These are phyloP conservation scores for Heterotis niloticus DNA, from an alignment of 2,113 vertebrate genomes.

Conservation along the genomic window DNA sequence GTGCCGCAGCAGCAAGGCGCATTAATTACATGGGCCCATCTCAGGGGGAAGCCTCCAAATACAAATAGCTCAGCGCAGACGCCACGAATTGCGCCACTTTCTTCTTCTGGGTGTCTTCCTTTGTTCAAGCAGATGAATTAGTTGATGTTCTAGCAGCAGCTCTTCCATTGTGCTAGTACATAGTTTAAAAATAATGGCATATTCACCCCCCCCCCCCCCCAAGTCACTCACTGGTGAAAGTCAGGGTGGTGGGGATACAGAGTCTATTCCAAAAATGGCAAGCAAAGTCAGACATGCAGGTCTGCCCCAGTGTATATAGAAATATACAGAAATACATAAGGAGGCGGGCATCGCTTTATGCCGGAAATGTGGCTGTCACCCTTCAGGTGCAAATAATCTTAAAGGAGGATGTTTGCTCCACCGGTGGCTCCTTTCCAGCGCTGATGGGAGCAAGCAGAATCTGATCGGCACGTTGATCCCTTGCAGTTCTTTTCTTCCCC, in stretches of 20 bases:
- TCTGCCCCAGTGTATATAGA: not conserved
- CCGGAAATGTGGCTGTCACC: not conserved
- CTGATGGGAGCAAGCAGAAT: not conserved
- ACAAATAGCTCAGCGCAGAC: not conserved
- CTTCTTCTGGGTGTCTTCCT: not conserved
- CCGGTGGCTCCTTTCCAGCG: not conserved
- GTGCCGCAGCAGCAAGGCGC: no score
- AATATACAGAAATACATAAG: not conserved
- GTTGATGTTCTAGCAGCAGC: not conserved
- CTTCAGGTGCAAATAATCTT: not conserved
- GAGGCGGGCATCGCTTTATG: not conserved
- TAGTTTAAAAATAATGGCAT: no score
- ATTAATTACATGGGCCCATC: no score
- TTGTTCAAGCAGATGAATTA: not conserved
- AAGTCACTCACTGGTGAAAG: no score
- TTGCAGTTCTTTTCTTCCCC: not conserved
- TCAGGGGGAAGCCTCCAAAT: no score
- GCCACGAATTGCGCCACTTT: not conserved
- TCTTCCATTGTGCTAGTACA: no score
- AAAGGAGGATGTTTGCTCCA: slow-evolving; percentile 2
- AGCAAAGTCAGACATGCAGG: no score
- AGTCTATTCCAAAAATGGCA: no score
- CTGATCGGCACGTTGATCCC: not conserved
- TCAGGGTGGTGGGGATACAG: no score
- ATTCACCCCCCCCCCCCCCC: no score